A percentile compares a stretch with the other conserved stretches of the same genome.
phyloP scores from a whole-genome alignment of 2,888 invertebrate genomes.

The Tryphoninae sp. region DNA sequence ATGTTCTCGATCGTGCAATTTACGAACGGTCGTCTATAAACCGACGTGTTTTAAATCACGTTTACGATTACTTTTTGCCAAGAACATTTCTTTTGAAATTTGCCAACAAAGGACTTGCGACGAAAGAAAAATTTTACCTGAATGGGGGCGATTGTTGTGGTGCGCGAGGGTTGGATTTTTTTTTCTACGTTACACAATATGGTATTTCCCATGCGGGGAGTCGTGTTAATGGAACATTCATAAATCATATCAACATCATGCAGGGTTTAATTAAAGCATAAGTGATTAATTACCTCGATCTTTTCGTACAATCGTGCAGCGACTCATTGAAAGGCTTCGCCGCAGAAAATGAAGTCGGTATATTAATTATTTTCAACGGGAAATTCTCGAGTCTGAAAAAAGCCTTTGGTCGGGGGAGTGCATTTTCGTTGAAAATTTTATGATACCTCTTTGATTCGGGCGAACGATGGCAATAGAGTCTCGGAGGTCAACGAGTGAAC shows the following conservation, averaged over 20 bases:
- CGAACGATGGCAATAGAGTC: neutral
- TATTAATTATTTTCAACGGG: conserved; percentile 20
- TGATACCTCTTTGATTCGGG: neutral
- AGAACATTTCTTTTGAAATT: neutral
- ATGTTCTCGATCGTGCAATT: neutral
- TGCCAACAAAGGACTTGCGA: neutral
- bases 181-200: neutral
- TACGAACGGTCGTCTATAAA: neutral
- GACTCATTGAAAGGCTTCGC: neutral
- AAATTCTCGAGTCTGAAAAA: conserved; percentile 3
- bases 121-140: neutral
- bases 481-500: neutral
- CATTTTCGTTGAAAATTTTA: neutral
- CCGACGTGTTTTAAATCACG: neutral
- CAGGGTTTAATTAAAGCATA: conserved; percentile 21
- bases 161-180: neutral
- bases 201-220: neutral
- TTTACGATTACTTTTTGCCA: neutral
- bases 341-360: neutral
- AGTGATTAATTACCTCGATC: conserved; percentile 21
- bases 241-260: conserved; percentile 23
- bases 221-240: conserved; percentile 10
- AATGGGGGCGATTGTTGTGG: neutral
- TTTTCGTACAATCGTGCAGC: neutral
- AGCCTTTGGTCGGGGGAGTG: neutral